A percentile compares a stretch with the other conserved stretches of the same genome.
phyloP scores from a whole-genome alignment of 2,888 invertebrate genomes.

The Apotomis betuletana region DNA sequence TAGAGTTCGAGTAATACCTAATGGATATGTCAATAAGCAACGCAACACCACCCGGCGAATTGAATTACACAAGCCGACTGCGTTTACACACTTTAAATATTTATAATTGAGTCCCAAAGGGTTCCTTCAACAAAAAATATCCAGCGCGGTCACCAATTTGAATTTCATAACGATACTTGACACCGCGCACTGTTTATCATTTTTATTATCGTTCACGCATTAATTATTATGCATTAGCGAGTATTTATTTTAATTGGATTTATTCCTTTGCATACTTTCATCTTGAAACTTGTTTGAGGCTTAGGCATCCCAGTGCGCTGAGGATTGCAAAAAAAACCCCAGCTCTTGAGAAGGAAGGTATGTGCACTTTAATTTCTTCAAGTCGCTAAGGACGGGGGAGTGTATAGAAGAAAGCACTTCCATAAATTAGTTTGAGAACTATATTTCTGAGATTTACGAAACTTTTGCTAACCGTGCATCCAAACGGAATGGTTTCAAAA shows the following conservation, averaged over 20 bases:
- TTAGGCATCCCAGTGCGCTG: not conserved
- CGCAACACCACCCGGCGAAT: slow-evolving; percentile 67
- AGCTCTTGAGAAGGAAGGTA: slow-evolving; percentile 23
- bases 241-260: slow-evolving; percentile 29
- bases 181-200: slow-evolving; percentile 37
- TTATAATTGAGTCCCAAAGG: slow-evolving; percentile 70
- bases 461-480: slow-evolving; percentile 4
- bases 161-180: slow-evolving; percentile 39
- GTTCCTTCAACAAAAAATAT: slow-evolving; percentile 46
- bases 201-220: slow-evolving; percentile 36
- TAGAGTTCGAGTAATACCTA: slow-evolving; percentile 62
- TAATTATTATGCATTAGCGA: slow-evolving; percentile 37
- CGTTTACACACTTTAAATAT: slow-evolving; percentile 72
- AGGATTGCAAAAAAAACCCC: slow-evolving; percentile 9
- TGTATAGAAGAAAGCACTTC: slow-evolving; percentile 29
- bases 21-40: slow-evolving; percentile 81
- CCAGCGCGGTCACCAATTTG: slow-evolving; percentile 32
- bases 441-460: slow-evolving; percentile 16
- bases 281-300: slow-evolving; percentile 18
- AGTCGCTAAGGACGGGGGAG: slow-evolving; percentile 20
- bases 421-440: slow-evolving; percentile 34
- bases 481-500: not conserved
- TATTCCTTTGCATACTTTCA: slow-evolving; percentile 18
- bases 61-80: slow-evolving; percentile 69
- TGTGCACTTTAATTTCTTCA: slow-evolving; percentile 11